Conservation (phyloP, 2,797 vertebrate genomes). For the Mormyrus proboscirostris region DNA sequence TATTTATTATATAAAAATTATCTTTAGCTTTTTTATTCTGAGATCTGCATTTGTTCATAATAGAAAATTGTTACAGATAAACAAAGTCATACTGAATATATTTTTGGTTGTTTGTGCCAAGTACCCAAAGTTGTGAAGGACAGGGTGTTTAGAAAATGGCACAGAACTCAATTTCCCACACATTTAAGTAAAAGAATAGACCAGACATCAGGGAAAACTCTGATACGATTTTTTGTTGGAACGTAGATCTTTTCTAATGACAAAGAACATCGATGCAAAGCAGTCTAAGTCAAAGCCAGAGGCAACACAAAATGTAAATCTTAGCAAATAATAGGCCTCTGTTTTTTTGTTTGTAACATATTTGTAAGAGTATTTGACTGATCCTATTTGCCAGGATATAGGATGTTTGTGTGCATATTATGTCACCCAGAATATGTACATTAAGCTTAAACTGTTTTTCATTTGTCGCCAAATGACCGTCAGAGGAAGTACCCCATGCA, state of each 20-base stretch:
- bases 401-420: not conserved
- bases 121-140: not conserved
- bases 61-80: not conserved
- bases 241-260: not conserved
- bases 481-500: constrained; percentile 90
- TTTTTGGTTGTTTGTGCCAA: not conserved
- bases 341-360: not conserved
- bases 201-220: not conserved
- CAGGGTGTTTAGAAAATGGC: not conserved
- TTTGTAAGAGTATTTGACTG: not conserved
- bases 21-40: not conserved
- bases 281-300: not conserved
- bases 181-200: not conserved
- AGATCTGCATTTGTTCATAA: not conserved
- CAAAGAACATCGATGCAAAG: not conserved
- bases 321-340: not conserved
- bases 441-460: not conserved
- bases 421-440: not conserved
- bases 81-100: not conserved
- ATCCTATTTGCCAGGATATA: not conserved
- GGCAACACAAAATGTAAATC: not conserved
- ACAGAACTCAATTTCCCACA: not conserved
- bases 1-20: not conserved
- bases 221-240: not conserved
- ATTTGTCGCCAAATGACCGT: not conserved